Base-by-base conservation (phyloP, 2,113 vertebrate species). In the Lates calcarifer region DNA sequence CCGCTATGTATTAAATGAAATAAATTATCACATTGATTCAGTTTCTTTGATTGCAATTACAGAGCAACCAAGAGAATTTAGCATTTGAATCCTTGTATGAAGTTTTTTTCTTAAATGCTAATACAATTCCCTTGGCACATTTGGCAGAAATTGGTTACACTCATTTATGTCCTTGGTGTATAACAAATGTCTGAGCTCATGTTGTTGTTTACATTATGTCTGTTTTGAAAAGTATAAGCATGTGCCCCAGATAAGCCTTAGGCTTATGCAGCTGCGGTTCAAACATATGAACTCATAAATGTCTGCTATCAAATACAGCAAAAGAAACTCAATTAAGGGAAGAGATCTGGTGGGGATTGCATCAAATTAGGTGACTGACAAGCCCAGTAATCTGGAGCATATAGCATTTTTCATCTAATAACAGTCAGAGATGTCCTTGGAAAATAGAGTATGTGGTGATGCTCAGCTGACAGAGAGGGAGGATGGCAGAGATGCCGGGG, bases 351-450 rank as follows among this genome's bases (percentile, higher is more conserved):
- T 84, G 82, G 74, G 75, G 86, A 82, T 91, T 84, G 80, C 75
- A 68, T 89, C 86, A 91, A 88, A 93, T 93, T 86, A 90, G 81
- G 79, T 83, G 88, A 90, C 84, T 92, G 89, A 92, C 88, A 89
- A 80, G 79, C 85, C 67, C 55, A 67, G 70, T 92, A 84, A 90
- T 92, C 88, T 89, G 68, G 67, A 87, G 78, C 75, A 74, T 83
- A 80, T 79, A 80, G 61, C 67, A 65, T 87, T 83, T 76, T 81
- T 83, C 63, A 88, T 89, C 71, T 81, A 85, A 86, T 90, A 88
- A 75, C 64, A 73, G 49, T 76, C 74, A 28, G 76, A 82, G 74
- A 70, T 84, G 83, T 90, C 90, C 91, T 93, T 91, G 88, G 83
- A 83, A 66, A 84, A 78, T 29, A 57, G 81, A 74, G 77, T 67